These are phyloP conservation scores for Sarcophaga bullata DNA, from an alignment of 1,140 invertebrate genomes.

Conservation along the genomic window DNA sequence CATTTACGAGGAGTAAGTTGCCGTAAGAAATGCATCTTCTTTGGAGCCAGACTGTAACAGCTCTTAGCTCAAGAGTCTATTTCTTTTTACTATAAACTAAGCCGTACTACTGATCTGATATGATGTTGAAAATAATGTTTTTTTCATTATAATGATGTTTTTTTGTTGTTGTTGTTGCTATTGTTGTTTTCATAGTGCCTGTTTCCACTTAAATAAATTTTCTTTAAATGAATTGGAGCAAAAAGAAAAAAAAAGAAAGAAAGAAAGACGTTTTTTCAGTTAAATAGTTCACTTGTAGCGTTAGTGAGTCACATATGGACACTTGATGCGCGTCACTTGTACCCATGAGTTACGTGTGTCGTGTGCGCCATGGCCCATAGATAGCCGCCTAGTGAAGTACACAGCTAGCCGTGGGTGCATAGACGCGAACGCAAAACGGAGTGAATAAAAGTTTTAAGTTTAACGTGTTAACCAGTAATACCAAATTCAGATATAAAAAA, in stretches of 20 bases:
- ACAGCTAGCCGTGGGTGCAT: no score
- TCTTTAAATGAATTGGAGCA: background rate
- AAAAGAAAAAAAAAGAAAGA: no score
- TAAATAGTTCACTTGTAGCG: background rate
- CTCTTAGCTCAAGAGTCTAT: no score
- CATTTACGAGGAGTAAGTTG: no score
- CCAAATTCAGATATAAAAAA: background rate
- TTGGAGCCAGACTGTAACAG: no score
- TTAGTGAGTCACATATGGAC: background rate
- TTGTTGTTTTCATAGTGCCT: background rate
- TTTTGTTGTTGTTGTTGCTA: background rate
- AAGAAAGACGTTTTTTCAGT: background rate
- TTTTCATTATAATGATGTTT: slow-evolving; percentile 2
- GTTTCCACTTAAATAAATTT: slow-evolving; percentile 18
- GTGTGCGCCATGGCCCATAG: background rate
- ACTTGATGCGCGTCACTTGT: slow-evolving; percentile 2
- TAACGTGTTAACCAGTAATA: background rate
- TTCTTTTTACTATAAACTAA: background rate
- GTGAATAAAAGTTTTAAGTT: background rate
- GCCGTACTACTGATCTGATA: background rate
- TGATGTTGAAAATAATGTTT: background rate
- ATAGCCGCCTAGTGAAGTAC: background rate
- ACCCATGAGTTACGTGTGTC: slow-evolving; percentile 12
- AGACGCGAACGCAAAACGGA: background rate
- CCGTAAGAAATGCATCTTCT: no score